Base-by-base conservation (phyloP, 2,888 invertebrate genomes). In the Hirtodrosophila trivittata region DNA sequence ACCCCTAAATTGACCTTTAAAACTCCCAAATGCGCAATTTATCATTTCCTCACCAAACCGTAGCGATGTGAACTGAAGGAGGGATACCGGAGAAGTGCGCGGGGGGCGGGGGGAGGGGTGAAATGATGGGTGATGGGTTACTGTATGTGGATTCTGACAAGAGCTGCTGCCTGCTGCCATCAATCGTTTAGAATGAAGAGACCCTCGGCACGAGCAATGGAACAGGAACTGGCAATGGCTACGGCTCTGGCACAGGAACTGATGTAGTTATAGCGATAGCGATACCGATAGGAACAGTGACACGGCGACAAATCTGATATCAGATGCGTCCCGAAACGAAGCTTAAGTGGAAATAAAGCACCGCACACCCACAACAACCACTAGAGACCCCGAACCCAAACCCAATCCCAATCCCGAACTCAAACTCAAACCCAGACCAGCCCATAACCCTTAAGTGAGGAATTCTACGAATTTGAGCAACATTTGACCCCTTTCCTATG, bases 1-100 rank as follows among this genome's bases (percentile, higher is more conserved):
- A 88, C 87, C 89, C 90, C 89, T 89, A 89, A 89, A 88, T 84
- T 89, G 88, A 89, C 88, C 88, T 80, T 87, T 89, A 89, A 89
- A 86, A 86, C 87, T 89, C 88, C 88, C 89, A 88, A 88, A 89
- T 88, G 87, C 83, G 84, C 88, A 88, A 89, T 90, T 90, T 89
- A 90, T 89, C 89, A 88, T 88, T 88, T 88, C 78, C 77, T 74
- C 81, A 75, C 80, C 81, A 69, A 65, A 55, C 8, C 47, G 13
- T 43, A 21, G 35, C 51, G 35, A 28, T 25, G 12, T 8, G 9
- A 3, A n/a, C 18, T 51, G 42, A 58, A 51, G 42, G 14, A 16
- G 26, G 26, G 39, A 25, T 45, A 54, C 49, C 60, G 59, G 52
- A 54, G 50, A 49, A 43, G 12, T 58, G 46, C 55, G 55, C 51